Evolutionary conservation across 2,797 vertebrate genomes (phyloP).

Genomic region (Taenioides sp.): DNA sequence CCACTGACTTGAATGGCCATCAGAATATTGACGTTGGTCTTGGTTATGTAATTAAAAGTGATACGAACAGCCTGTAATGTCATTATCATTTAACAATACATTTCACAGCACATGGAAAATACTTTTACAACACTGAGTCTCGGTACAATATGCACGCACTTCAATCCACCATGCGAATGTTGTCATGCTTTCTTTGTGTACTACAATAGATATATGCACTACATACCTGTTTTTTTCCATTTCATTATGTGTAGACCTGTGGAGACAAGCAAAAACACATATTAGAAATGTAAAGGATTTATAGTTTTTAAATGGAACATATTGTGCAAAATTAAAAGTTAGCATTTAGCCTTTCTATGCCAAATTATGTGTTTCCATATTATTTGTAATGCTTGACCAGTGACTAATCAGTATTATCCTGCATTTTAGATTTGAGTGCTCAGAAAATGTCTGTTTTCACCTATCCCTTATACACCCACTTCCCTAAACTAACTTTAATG

Average conservation of each 20-base stretch:
- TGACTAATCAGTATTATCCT: too few species aligned
- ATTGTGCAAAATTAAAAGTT: too few species aligned
- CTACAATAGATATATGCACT: not conserved
- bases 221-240: slow-evolving; percentile 98
- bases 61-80: not conserved
- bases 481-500: too few species aligned
- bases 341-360: too few species aligned
- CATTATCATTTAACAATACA: not conserved
- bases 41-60: not conserved
- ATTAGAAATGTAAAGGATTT: slow-evolving; percentile 27
- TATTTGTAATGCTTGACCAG: too few species aligned
- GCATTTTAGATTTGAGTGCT: too few species aligned
- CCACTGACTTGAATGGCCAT: not conserved
- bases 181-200: not conserved
- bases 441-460: too few species aligned
- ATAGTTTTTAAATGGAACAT: too few species aligned
- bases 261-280: slow-evolving; percentile 51
- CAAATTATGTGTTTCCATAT: too few species aligned
- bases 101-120: not conserved
- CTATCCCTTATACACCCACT: too few species aligned
- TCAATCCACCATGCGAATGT: too few species aligned
- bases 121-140: not conserved
- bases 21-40: not conserved
- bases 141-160: not conserved
- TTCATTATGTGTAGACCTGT: slow-evolving; percentile 96